Percentiles rank a stretch among this genome's conserved stretches.
phyloP scores from a whole-genome alignment of 2,888 invertebrate genomes.

The Andrena camellia region DNA sequence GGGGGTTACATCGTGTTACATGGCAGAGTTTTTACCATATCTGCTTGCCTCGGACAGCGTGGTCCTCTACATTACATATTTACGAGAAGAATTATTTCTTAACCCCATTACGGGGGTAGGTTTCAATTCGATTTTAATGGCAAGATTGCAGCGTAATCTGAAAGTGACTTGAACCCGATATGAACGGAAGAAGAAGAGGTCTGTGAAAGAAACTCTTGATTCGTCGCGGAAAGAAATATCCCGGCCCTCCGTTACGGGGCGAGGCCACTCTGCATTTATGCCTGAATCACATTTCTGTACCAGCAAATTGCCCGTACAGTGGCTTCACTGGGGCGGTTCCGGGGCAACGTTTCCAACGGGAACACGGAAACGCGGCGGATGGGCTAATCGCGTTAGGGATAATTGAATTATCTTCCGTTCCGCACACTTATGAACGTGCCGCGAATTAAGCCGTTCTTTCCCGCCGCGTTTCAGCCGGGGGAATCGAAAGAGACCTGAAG shows the following conservation, averaged over 20 bases:
- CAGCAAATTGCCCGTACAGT: conserved; percentile 13
- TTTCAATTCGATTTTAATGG: no score
- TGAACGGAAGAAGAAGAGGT: no score
- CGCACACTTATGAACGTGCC: conserved; percentile 43
- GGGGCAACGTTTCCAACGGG: conserved; percentile 1
- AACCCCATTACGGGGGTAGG: no score
- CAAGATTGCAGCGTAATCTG: no score
- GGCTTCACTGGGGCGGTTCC: background rate
- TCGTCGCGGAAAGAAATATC: background rate
- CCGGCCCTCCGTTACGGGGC: background rate
- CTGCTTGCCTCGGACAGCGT: conserved; percentile 28
- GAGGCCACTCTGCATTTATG: conserved; percentile 1
- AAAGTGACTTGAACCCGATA: no score
- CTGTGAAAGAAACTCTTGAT: background rate
- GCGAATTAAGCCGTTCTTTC: conserved; percentile 54
- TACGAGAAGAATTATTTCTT: no score
- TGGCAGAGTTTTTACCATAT: conserved; percentile 33
- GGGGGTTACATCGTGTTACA: conserved; percentile 51
- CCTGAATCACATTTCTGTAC: background rate
- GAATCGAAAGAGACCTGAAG: conserved; percentile 47
- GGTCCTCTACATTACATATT: no score
- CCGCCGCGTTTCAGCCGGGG: conserved; percentile 41
- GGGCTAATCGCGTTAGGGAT: conserved; percentile 57
- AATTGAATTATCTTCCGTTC: conserved; percentile 51
- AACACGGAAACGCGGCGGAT: conserved; percentile 44